Evolutionary conservation across 2,888 invertebrate species (phyloP).

Genomic region (Chironomus tentans): DNA sequence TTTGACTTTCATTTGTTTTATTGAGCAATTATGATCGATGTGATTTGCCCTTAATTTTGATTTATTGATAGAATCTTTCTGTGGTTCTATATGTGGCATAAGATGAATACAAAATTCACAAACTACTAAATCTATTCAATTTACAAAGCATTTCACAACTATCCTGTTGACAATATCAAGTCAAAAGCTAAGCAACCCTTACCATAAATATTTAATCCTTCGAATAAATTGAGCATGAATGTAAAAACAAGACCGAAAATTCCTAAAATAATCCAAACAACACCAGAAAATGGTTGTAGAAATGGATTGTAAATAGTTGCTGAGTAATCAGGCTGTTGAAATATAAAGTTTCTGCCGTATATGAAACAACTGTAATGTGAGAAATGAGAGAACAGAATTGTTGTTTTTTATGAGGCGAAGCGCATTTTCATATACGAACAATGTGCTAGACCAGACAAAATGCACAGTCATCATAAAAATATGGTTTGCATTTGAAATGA

Average conservation of each 20-base stretch:
- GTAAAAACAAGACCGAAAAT: conserved; percentile 38
- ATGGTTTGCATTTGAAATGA: neutral
- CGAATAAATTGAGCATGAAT: conserved; percentile 28
- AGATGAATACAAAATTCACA: neutral
- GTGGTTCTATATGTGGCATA: neutral
- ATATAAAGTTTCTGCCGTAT: conserved; percentile 54
- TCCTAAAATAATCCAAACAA: conserved; percentile 50
- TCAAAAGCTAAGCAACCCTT: neutral
- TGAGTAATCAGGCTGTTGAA: conserved; percentile 55
- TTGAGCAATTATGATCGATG: neutral
- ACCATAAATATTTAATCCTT: neutral
- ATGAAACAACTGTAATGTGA: conserved; percentile 44
- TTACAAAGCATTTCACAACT: neutral
- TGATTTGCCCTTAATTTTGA: neutral
- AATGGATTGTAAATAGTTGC: conserved; percentile 53
- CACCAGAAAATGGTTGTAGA: conserved; percentile 49
- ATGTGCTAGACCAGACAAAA: too few species aligned
- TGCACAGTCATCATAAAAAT: neutral
- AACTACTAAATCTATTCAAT: neutral
- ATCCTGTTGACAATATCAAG: neutral
- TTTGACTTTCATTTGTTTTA: neutral
- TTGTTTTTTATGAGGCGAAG: neutral
- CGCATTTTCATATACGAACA: neutral
- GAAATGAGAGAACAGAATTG: conserved; percentile 31
- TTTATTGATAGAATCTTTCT: neutral